phyloP scores from a whole-genome alignment of 2,888 invertebrate species.

The Pogonocherus hispidulus region DNA sequence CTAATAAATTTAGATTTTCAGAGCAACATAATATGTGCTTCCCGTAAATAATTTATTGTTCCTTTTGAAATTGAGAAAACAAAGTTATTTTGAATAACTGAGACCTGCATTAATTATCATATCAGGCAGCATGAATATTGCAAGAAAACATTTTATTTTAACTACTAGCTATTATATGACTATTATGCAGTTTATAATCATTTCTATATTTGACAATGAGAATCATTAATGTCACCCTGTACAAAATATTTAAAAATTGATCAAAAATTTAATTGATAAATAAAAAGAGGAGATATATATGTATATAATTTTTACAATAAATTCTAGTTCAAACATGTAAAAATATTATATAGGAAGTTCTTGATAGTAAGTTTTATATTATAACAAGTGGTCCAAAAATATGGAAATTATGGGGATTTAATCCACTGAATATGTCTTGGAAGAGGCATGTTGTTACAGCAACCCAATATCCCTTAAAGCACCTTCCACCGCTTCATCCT shows the following conservation, averaged over 20 bases:
- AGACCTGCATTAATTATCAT: too few species aligned
- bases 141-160: too few species aligned
- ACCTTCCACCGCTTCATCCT: slow-evolving; percentile 96
- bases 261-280: neutral
- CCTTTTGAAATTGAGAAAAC: too few species aligned
- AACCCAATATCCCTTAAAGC: slow-evolving; percentile 95
- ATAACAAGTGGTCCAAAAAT: slow-evolving; percentile 26
- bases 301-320: neutral
- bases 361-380: too few species aligned
- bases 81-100: too few species aligned
- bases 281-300: neutral
- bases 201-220: too few species aligned
- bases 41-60: too few species aligned
- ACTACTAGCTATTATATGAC: too few species aligned
- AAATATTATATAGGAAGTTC: neutral
- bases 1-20: too few species aligned
- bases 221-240: neutral
- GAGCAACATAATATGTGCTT: too few species aligned
- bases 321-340: slow-evolving; percentile 10
- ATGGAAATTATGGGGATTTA: neutral
- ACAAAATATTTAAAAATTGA: neutral
- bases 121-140: too few species aligned
- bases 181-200: too few species aligned
- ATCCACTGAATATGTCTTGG: slow-evolving; percentile 19
- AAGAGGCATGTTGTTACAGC: slow-evolving; percentile 72